These are phyloP conservation scores for Drosophila subpulchrella DNA, from an alignment of 1,140 invertebrate species.

Conservation along the genomic window DNA sequence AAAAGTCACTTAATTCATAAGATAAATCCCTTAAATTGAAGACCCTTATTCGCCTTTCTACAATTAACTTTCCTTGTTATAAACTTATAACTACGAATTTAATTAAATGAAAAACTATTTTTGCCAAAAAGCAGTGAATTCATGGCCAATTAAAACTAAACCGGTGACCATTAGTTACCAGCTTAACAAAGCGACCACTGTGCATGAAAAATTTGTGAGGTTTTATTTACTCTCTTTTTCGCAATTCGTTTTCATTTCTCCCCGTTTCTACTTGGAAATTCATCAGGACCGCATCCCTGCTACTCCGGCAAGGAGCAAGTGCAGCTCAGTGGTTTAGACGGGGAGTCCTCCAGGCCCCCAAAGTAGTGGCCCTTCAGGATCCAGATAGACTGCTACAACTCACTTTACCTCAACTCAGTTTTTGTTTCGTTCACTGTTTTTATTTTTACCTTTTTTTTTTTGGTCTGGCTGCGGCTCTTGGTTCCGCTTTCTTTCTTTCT, in stretches of 20 bases:
- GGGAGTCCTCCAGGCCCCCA: constrained; percentile 12
- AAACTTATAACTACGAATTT: too few relatives aligned
- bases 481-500: constrained; percentile 27
- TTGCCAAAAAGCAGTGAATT: constrained; percentile 8
- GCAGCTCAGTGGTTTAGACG: constrained; percentile 26
- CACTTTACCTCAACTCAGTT: constrained; percentile 38
- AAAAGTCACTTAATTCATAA: too few relatives aligned
- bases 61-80: too few relatives aligned
- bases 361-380: constrained; percentile 24
- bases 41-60: too few relatives aligned
- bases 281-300: constrained; percentile 15
- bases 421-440: constrained; percentile 1
- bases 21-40: too few relatives aligned
- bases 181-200: constrained; percentile 26
- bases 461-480: constrained; percentile 16
- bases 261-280: constrained; percentile 22
- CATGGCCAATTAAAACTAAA: constrained; percentile 3
- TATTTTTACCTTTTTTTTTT: neutral
- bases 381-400: constrained; percentile 48
- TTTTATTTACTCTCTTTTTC: constrained; percentile 56
- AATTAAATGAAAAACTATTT: neutral
- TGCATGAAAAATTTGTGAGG: constrained; percentile 52
- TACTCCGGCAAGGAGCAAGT: constrained; percentile 10
- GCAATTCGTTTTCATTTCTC: constrained; percentile 4
- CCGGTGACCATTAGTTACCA: neutral